Percentiles rank a stretch among this genome's conserved stretches.
Evolutionary conservation across 2,888 invertebrate species (phyloP).

Genomic region (Trissonchulus latispiculum): DNA sequence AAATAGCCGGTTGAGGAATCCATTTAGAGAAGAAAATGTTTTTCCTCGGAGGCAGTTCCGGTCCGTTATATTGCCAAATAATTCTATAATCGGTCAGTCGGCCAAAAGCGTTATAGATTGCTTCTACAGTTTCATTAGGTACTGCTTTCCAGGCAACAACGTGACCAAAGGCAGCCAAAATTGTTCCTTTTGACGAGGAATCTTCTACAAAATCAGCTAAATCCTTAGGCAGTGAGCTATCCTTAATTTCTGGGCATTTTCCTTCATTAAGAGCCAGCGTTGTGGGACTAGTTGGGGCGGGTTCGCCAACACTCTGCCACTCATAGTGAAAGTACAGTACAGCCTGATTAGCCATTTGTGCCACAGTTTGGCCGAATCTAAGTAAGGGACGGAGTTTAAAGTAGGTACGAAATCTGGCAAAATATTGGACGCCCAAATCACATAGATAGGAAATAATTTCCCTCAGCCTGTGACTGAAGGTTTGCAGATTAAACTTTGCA

Average conservation of each 20-base stretch:
- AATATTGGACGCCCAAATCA: too few relatives aligned
- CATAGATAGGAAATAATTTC: not conserved
- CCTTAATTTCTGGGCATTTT: not conserved
- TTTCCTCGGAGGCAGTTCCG: too few relatives aligned
- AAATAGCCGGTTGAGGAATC: too few relatives aligned
- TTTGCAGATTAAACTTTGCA: too few relatives aligned
- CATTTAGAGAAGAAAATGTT: too few relatives aligned
- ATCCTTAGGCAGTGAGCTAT: too few relatives aligned
- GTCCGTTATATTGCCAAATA: slow-evolving; percentile 27
- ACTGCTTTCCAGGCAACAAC: slow-evolving; percentile 26
- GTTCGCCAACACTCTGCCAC: too few relatives aligned
- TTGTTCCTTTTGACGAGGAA: slow-evolving; percentile 27
- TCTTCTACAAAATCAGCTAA: too few relatives aligned
- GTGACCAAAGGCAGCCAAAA: slow-evolving; percentile 28
- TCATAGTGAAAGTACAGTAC: too few relatives aligned
- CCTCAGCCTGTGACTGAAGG: not conserved
- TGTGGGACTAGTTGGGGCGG: not conserved
- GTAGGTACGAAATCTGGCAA: not conserved
- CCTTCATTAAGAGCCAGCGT: not conserved
- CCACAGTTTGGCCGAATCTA: not conserved
- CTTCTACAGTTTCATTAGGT: slow-evolving; percentile 3
- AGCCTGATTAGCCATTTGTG: not conserved
- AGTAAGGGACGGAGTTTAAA: too few relatives aligned
- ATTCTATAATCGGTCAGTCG: slow-evolving; percentile 21
- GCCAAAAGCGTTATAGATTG: not conserved